These are phyloP conservation scores for Tyrophagus putrescentiae DNA, from an alignment of 1,140 invertebrate genomes.

Conservation along the genomic window DNA sequence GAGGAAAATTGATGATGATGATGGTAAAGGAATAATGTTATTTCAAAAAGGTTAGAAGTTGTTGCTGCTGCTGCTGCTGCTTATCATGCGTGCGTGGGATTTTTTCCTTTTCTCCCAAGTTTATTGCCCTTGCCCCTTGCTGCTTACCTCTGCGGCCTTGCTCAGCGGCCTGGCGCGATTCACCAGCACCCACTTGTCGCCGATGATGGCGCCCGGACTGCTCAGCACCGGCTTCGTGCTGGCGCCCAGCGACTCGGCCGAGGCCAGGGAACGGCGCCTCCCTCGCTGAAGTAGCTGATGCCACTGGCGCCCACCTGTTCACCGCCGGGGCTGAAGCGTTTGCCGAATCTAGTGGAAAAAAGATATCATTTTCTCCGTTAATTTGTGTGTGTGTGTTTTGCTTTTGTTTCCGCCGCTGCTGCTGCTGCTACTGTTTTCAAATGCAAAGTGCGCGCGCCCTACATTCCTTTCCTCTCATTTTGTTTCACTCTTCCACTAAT, in stretches of 20 bases:
- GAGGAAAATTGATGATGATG: background rate
- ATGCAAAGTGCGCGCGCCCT: no score
- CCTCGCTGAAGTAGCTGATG: background rate
- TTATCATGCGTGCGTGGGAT: background rate
- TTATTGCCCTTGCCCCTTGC: background rate
- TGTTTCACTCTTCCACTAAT: no score
- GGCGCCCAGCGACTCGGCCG: background rate
- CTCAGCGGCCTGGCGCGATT: conserved; percentile 8
- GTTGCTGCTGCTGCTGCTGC: no score
- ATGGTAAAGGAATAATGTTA: background rate
- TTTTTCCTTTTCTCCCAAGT: background rate
- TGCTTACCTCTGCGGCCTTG: conserved; percentile 10
- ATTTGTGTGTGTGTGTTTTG: no score
- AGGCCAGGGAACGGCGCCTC: no score
- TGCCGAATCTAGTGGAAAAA: conserved; percentile 6
- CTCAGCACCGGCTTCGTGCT: background rate
- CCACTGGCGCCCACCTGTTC: background rate
- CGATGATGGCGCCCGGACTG: background rate
- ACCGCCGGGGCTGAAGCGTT: background rate
- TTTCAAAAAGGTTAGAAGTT: background rate
- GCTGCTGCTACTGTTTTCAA: no score
- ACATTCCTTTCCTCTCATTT: no score
- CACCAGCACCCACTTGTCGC: conserved; percentile 4
- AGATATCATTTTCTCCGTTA: no score
- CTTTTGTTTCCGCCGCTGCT: no score